Evolutionary conservation across 2,113 vertebrate species (phyloP).

Genomic region (Eidolon helvum): DNA sequence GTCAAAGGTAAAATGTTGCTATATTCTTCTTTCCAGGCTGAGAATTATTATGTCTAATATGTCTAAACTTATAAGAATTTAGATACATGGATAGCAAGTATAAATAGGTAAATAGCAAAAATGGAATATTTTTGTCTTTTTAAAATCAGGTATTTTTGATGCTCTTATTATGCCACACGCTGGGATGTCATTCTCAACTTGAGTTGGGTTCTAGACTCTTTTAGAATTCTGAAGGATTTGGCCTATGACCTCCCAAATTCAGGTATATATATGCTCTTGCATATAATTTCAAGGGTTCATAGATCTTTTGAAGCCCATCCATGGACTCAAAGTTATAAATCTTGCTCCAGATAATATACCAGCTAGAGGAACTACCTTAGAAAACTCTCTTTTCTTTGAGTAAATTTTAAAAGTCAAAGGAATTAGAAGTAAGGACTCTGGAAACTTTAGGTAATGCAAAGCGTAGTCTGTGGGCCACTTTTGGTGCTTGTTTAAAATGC

Average conservation of each 20-base stretch:
- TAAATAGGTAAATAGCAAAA: not conserved
- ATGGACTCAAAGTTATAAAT: not conserved
- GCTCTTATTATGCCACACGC: not conserved
- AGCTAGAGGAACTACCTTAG: not conserved
- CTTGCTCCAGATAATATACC: not conserved
- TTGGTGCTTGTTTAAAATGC: not conserved
- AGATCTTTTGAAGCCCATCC: not conserved
- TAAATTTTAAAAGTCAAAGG: not conserved
- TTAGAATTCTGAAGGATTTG: not conserved
- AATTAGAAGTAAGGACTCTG: not conserved
- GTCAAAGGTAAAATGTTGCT: not conserved
- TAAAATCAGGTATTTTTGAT: not conserved
- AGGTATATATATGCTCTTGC: not conserved
- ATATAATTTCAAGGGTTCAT: not conserved
- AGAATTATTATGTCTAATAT: not conserved
- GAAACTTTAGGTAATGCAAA: not conserved
- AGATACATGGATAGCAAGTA: not conserved
- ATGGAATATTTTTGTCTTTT: not conserved
- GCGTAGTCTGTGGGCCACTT: not conserved
- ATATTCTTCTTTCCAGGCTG: not conserved
- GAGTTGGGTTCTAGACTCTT: not conserved
- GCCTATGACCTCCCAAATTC: not conserved
- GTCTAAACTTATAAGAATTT: not conserved
- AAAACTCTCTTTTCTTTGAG: not conserved
- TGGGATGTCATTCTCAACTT: not conserved